Base-by-base conservation (phyloP, 2,888 invertebrate species). In the Netelia inedita region DNA sequence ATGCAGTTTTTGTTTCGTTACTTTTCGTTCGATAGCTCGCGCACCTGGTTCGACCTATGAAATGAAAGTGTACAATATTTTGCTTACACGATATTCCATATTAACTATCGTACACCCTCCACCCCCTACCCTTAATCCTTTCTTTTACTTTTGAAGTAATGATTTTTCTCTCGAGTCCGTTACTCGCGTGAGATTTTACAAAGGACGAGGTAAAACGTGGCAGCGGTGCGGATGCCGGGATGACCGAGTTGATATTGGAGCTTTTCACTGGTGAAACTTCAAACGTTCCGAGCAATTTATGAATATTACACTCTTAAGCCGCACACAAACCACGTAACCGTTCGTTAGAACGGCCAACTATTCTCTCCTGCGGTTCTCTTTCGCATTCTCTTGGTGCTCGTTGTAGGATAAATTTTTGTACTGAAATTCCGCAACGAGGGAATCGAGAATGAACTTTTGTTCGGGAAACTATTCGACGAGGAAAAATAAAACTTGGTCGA, bases 231-330 rank as follows among this genome's bases (percentile, higher is more conserved):
- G 0, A 16, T 6, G 35, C 11, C 41, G 2, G 2, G 6, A 28
- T 19, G 50, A 8, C 16, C 2, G 43, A 50, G n/a, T 50, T 50
- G 28, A 43, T 68, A 43, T 66, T 28, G 66, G n/a, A 59, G 76
- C 23, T 76, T 76, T 57, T 19, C n/a, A 28, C 3, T 11, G 14
- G 59, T 19, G 11, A 68, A 76, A 76, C 65, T 76, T 59, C 57
- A 76, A 68, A 68, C 28, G 46, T 59, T 76, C 43, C 66, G 41
- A 23, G 43, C 23, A 55, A 68, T 68, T 76, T 55, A 43, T 55
- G 35, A 75, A 53, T 59, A 68, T 76, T 68, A 68, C 28, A 59
- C 61, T 9, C 41, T 35, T 11, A 3, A 14, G 61, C 14, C n/a
- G 28, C 21, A 61, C 35, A 61, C 59, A 10, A 3, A 10, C 14